Percentiles rank a stretch among this genome's conserved stretches.
Evolutionary conservation across 2,888 invertebrate genomes (phyloP).

Genomic region (Clostera curtula): DNA sequence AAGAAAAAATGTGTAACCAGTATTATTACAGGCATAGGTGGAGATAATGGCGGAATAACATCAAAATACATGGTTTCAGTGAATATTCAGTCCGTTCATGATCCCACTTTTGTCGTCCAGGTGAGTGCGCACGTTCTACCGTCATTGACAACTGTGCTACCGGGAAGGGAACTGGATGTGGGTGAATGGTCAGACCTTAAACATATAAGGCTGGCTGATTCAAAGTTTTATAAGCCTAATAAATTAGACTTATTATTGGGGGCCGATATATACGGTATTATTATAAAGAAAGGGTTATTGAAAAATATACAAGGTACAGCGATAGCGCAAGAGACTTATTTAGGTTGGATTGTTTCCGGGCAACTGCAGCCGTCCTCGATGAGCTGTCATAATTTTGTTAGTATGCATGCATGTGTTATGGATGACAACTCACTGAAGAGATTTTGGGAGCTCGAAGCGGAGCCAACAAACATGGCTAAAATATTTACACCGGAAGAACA

Average conservation of each 20-base stretch:
- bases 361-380: background rate
- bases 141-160: background rate
- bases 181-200: background rate
- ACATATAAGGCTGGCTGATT: slow-evolving; percentile 6
- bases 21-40: background rate
- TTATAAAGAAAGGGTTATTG: slow-evolving; percentile 10
- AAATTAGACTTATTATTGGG: slow-evolving; percentile 12
- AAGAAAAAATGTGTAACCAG: background rate
- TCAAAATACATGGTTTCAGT: background rate
- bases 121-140: slow-evolving; percentile 1
- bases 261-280: slow-evolving; percentile 6
- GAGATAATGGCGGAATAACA: background rate
- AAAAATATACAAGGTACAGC: slow-evolving; percentile 5
- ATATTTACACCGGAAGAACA: slow-evolving; percentile 14
- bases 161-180: background rate
- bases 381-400: slow-evolving; percentile 3
- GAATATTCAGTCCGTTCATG: slow-evolving; percentile 1
- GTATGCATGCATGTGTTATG: slow-evolving; percentile 5
- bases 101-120: background rate
- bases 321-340: slow-evolving; percentile 12
- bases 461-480: slow-evolving; percentile 4
- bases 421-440: slow-evolving; percentile 11
- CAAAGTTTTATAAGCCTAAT: slow-evolving; percentile 3
- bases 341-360: slow-evolving; percentile 19
- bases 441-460: slow-evolving; percentile 21